A percentile compares a stretch with the other conserved stretches of the same genome.
These are phyloP conservation scores for Acyrthosiphon pisum DNA, from an alignment of 1,140 invertebrate genomes.

Conservation along the genomic window DNA sequence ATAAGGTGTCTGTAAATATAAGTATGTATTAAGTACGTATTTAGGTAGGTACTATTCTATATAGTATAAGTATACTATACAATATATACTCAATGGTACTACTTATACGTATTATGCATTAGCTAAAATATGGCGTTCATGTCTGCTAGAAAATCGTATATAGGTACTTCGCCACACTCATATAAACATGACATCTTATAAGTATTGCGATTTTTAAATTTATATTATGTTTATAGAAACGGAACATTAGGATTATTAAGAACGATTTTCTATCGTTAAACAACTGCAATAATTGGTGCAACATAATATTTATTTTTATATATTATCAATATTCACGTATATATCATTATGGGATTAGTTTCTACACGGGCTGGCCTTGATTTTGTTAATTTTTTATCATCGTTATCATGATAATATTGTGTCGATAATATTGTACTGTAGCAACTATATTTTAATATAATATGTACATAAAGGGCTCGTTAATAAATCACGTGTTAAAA, in stretches of 20 bases:
- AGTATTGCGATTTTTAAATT: background rate
- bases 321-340: background rate
- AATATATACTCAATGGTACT: too few relatives aligned
- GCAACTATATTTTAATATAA: too few relatives aligned
- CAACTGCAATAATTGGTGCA: background rate
- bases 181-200: background rate
- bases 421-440: background rate
- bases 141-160: background rate
- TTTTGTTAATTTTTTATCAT: background rate
- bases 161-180: background rate
- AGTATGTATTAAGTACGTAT: background rate
- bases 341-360: background rate
- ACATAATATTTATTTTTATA: background rate
- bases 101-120: background rate
- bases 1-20: background rate
- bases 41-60: background rate
- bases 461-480: background rate
- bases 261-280: background rate
- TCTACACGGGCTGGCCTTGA: background rate
- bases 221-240: background rate
- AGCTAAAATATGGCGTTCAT: background rate
- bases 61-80: too few relatives aligned
- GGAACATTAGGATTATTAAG: background rate
- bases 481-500: background rate
- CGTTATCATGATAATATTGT: slow-evolving; percentile 20